A percentile compares a stretch with the other conserved stretches of the same genome.
These are phyloP conservation scores for Heterocephalus glaber DNA, from an alignment of 2,113 vertebrate genomes.

Conservation along the genomic window DNA sequence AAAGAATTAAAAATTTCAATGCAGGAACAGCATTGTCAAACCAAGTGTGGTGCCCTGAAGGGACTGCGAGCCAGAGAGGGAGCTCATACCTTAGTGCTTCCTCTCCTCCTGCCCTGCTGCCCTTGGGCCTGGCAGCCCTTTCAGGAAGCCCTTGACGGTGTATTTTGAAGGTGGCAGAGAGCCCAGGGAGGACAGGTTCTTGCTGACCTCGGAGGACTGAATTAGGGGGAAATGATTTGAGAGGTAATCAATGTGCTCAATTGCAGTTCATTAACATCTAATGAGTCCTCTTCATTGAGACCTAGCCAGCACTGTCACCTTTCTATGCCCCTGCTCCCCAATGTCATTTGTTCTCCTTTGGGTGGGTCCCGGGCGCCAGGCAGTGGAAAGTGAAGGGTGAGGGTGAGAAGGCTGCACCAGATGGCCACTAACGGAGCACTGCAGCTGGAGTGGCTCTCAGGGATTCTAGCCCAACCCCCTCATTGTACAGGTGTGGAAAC, in stretches of 20 bases:
- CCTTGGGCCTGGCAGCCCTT: conserved; percentile 17
- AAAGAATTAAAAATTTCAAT: conserved; percentile 36
- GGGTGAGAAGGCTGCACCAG: background rate
- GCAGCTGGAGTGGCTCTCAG: background rate
- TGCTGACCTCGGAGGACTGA: conserved; percentile 41
- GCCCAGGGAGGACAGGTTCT: conserved; percentile 52
- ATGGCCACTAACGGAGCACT: background rate
- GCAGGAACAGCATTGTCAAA: background rate
- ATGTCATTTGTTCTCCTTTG: conserved; percentile 42
- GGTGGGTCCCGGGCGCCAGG: background rate
- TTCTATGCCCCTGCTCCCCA: background rate
- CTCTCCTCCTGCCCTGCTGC: background rate
- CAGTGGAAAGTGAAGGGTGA: background rate
- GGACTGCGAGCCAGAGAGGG: background rate
- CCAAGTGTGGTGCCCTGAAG: background rate
- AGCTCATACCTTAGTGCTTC: background rate
- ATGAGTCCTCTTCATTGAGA: conserved; percentile 60
- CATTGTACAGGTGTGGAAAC: background rate
- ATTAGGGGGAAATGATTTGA: conserved; percentile 71
- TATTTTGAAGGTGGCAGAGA: conserved; percentile 23
- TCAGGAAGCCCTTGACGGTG: conserved; percentile 22
- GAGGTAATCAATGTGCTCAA: conserved; percentile 75
- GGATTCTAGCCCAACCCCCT: background rate
- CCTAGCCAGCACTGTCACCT: background rate
- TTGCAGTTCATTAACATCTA: conserved; percentile 72